Evolutionary conservation across 2,797 vertebrate species (phyloP), one percentile per base, ranked within the genome.

Genomic region (Mormyrops attenuatus): DNA sequence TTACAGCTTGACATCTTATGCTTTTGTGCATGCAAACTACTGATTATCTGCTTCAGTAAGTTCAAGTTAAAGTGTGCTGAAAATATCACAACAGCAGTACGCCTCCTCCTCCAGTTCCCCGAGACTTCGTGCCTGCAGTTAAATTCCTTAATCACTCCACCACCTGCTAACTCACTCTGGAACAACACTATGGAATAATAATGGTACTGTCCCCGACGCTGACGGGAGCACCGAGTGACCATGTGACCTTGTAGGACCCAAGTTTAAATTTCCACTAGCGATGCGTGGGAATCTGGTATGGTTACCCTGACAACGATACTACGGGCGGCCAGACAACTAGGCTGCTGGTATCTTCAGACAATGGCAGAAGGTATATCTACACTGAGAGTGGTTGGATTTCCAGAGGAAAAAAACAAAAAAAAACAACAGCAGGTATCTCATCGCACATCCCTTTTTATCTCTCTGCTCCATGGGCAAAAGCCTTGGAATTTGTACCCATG

Each of bases 261-360:
- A 17, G 30, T 44, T 60, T 44, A 41, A 60, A 87, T 41, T 87
- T 30, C 86, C 86, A 60, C 34, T 0, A 38, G 86, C 38, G 53
- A 60, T 87, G 52, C 20, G 34, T 41, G 86, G 86, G 52, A 87
- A 87, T 57, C 86, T 5, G 50, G 53, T 34, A 41, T 1, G 53
- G 86, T 87, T 87, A n/a, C 86, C 86, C 50, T 87, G 86, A 87
- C 86, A 60, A 87, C 53, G 34, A 50, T 52, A 82, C 85, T 7
- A 60, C 6, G n/a, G 77, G 77, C 9, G 55, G 80, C 77, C 7
- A 73, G 17, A 15, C 30, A 5, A 17, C 34, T 52, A 49, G 22
- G 55, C 57, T 13, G 57, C 44, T 63, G 55, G 52, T 85, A 84
- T 41, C 49, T 55, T 69, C 22, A 57, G 34, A 57, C 17, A 41